Conservation (phyloP, 2,888 invertebrate species). For the Beris chalybata region DNA sequence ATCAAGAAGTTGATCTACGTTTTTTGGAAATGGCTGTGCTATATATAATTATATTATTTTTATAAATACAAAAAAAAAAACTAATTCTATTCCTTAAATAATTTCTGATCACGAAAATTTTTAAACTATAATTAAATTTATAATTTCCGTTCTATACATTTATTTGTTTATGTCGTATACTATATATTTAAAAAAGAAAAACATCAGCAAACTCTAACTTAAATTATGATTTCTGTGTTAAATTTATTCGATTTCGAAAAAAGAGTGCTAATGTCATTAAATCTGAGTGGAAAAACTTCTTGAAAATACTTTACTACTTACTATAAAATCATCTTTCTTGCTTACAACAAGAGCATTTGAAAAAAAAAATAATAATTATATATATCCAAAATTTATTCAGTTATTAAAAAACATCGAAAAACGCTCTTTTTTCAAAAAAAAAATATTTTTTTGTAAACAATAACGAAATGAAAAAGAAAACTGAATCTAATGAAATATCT, state of each 20-base stretch:
- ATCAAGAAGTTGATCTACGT: slow-evolving; percentile 95
- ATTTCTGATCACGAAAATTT: slow-evolving; percentile 7
- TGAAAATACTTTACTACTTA: slow-evolving; percentile 48
- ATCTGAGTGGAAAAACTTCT: slow-evolving; percentile 54
- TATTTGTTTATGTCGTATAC: background rate
- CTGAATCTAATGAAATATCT: slow-evolving; percentile 29
- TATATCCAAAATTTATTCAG: slow-evolving; percentile 11
- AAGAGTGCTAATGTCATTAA: slow-evolving; percentile 34
- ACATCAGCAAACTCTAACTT: background rate
- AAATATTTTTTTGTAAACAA: slow-evolving; percentile 16
- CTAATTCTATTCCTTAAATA: slow-evolving; percentile 21
- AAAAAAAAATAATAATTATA: slow-evolving; percentile 15
- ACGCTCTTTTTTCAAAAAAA: slow-evolving; percentile 38
- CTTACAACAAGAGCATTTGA: slow-evolving; percentile 30
- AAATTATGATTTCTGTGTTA: background rate
- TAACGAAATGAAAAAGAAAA: slow-evolving; percentile 36
- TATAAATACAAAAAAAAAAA: slow-evolving; percentile 9
- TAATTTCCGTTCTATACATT: background rate
- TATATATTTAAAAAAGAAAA: background rate
- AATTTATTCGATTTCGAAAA: slow-evolving; percentile 33
- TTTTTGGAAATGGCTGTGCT: slow-evolving; percentile 85
- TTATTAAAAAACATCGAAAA: slow-evolving; percentile 15
- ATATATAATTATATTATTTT: slow-evolving; percentile 44
- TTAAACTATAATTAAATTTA: background rate
- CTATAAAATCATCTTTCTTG: slow-evolving; percentile 35